Percentiles rank a stretch among this genome's conserved stretches.
These are phyloP conservation scores for Sycophila sp. DNA, from an alignment of 1,140 invertebrate genomes.

Conservation along the genomic window DNA sequence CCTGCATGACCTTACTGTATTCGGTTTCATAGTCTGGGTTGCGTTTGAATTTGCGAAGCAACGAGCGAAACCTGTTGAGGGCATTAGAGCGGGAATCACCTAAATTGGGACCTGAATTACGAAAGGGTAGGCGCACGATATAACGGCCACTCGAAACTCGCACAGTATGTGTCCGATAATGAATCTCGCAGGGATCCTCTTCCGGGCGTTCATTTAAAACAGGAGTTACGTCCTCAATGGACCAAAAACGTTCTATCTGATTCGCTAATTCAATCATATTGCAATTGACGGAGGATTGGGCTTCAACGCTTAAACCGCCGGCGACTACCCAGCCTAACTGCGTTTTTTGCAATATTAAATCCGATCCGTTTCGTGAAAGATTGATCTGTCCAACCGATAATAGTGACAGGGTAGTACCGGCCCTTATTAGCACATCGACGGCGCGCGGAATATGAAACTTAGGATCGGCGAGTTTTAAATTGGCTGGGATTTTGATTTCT, in stretches of 20 bases:
- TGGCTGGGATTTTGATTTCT: too few species aligned
- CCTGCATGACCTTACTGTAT: neutral
- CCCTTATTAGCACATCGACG: neutral
- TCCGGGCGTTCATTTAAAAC: too few species aligned
- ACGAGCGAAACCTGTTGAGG: neutral
- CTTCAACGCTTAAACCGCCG: neutral
- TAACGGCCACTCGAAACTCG: neutral
- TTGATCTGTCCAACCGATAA: neutral
- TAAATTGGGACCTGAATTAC: neutral
- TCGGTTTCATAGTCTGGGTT: neutral
- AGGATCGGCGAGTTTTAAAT: too few species aligned
- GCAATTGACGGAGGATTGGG: neutral
- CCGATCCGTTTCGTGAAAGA: neutral
- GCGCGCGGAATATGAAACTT: too few species aligned
- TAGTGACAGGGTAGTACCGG: neutral
- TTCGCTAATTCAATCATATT: neutral
- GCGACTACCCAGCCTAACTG: neutral
- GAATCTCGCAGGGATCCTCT: neutral
- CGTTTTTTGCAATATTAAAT: neutral
- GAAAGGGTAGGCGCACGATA: neutral
- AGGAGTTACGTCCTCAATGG: neutral
- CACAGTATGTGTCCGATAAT: neutral
- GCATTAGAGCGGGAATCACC: neutral
- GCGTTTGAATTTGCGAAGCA: neutral
- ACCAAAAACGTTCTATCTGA: neutral